Base-by-base conservation (phyloP, 2,888 invertebrate species). In the Elegia similella region DNA sequence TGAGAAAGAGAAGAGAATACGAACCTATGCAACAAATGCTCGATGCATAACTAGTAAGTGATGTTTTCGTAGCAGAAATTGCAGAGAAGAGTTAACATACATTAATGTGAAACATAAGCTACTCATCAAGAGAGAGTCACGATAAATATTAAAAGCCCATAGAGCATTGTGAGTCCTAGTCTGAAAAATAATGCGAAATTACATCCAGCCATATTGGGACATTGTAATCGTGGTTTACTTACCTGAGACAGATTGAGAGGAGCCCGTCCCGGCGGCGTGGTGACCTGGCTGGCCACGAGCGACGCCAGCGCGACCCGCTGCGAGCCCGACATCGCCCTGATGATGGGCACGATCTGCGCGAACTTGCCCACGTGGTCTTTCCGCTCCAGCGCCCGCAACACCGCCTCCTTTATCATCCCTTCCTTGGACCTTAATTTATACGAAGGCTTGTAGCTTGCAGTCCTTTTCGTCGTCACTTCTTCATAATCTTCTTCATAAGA, bases 261-360 rank as follows among this genome's bases (percentile, higher is more conserved):
- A n/a, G 82, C 72, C 56, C 84, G 77, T 13, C 83, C 90, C n/a
- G 92, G 88, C 0, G 92, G 92, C 1, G 93, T 92, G 67, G 90
- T 92, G 52, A 94, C 91, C 75, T 94, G 94, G 2, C 92, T 93
- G 1, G 94, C 93, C 6, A 95, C 94, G 43, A 95, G 68, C 0
- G 94, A 93, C 0, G 94, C 94, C 57, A 95, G 76, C 1, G 94
- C 93, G 59, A 93, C 82, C 32, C 94, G 84, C 78, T 95, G 95
- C 30, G 92, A 91, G 0, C 93, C 92, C 0, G 94, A 93, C 86
- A 95, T 92, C 2, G 92, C 93, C 52, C 94, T 88, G 64, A 95
- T 84, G 64, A 94, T 94, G 44, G 95, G 95, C 80, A 94, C 81
- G 23, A 94, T 91, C 78, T 94, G 93, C 0, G 93, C 92, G 57